Percentiles rank a stretch among this genome's conserved stretches.
Conservation (phyloP, 2,888 invertebrate species). For the Drosophila nr. fundita region DNA sequence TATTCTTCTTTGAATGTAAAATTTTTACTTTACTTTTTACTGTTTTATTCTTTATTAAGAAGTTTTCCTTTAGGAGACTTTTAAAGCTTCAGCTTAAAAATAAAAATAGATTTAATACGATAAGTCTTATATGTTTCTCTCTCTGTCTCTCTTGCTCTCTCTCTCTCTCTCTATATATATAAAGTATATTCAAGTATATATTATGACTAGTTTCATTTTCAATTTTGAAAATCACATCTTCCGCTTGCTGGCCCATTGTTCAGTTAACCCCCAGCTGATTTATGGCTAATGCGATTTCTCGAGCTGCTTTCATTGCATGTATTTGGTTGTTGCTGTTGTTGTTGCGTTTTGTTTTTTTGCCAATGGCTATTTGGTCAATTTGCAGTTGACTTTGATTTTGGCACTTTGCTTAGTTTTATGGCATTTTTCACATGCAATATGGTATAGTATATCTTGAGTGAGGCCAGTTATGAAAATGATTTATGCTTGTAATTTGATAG, state of each 20-base stretch:
- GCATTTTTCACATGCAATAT: conserved; percentile 41
- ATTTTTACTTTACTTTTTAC: neutral
- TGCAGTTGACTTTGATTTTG: conserved; percentile 69
- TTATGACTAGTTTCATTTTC: conserved; percentile 14
- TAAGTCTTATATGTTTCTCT: neutral
- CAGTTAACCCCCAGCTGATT: conserved; percentile 48
- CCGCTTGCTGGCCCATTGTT: conserved; percentile 36
- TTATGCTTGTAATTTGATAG: conserved; percentile 77
- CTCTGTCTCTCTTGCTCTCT: neutral
- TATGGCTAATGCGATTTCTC: conserved; percentile 42
- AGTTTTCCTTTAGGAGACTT: neutral
- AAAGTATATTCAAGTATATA: conserved; percentile 16
- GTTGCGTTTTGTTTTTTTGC: conserved; percentile 36
- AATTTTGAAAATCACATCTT: conserved; percentile 47
- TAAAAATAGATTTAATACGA: neutral
- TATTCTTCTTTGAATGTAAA: neutral
- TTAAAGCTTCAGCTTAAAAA: neutral
- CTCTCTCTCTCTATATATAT: neutral
- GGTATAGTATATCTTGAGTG: conserved; percentile 20
- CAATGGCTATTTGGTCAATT: conserved; percentile 60
- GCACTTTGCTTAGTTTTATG: conserved; percentile 67
- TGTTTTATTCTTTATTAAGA: neutral
- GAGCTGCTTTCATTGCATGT: conserved; percentile 63
- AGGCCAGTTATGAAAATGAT: conserved; percentile 74
- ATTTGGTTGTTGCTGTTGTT: conserved; percentile 11